phyloP scores from a whole-genome alignment of 2,888 invertebrate genomes.

The Drosophila robusta region DNA sequence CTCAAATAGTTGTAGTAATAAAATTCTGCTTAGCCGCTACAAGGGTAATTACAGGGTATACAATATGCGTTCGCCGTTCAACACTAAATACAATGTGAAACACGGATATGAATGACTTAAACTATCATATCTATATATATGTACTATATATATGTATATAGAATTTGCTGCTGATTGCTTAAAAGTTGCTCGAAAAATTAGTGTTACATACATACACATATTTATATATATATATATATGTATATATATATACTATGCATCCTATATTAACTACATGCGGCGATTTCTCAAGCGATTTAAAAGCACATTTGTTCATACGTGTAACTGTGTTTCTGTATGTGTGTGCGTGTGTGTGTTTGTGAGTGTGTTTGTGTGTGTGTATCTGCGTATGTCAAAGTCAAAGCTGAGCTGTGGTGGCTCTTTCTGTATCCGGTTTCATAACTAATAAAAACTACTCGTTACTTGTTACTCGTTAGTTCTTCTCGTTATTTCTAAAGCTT shows the following conservation, averaged over 20 bases:
- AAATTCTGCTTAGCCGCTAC: conserved; percentile 68
- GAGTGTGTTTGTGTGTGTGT: conserved; percentile 9
- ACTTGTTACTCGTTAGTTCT: conserved; percentile 14
- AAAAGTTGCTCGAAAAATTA: conserved; percentile 78
- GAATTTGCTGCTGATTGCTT: conserved; percentile 74
- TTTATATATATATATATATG: conserved; percentile 1
- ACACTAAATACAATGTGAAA: conserved; percentile 57
- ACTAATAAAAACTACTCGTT: conserved; percentile 13
- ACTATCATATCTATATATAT: conserved; percentile 41
- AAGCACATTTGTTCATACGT: conserved; percentile 64
- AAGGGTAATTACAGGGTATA: conserved; percentile 56
- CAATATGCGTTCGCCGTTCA: conserved; percentile 42
- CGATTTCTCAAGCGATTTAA: conserved; percentile 72
- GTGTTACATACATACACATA: conserved; percentile 48
- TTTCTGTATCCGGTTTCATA: conserved; percentile 19
- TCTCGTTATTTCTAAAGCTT: conserved; percentile 9
- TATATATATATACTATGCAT: conserved; percentile 21
- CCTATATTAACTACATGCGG: conserved; percentile 51
- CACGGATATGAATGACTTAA: conserved; percentile 63
- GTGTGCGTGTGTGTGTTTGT: conserved; percentile 7
- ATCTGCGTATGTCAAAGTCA: conserved; percentile 27
- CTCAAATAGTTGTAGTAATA: conserved; percentile 64
- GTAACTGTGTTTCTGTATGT: conserved; percentile 24
- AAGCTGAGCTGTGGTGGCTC: conserved; percentile 36
- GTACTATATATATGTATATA: conserved; percentile 30